Percentiles rank a stretch among this genome's conserved stretches.
These are phyloP conservation scores for Parauchenoglanis punctatus DNA, from an alignment of 2,797 vertebrate species.

Conservation along the genomic window DNA sequence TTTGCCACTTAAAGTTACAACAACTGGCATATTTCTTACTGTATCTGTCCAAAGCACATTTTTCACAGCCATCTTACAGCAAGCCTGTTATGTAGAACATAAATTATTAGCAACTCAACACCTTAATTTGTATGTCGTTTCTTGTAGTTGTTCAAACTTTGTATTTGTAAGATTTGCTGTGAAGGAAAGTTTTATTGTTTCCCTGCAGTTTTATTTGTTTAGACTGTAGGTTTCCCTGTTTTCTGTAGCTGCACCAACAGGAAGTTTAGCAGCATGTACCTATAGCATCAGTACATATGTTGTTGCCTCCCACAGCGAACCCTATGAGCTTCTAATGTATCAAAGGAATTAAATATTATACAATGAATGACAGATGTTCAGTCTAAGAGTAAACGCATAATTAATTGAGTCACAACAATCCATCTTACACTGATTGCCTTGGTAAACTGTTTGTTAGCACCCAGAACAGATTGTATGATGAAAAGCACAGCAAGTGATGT, in stretches of 20 bases:
- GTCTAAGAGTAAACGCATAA: not conserved
- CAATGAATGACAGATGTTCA: not conserved
- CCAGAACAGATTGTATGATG: not conserved
- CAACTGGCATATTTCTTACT: not conserved
- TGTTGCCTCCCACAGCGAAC: not conserved
- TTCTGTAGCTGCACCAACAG: not conserved
- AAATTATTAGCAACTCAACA: not conserved
- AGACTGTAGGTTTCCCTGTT: not conserved
- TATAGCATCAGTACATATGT: not conserved
- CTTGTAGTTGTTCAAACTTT: not conserved
- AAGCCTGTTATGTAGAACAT: not conserved
- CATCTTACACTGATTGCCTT: not conserved
- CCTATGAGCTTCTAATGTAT: not conserved
- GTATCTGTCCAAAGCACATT: not conserved
- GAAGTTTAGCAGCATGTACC: not conserved
- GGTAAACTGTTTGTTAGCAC: not conserved
- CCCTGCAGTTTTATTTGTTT: not conserved
- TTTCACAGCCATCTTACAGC: not conserved
- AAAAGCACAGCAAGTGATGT: slow-evolving; percentile 24
- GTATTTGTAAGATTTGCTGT: not conserved
- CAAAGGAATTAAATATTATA: not conserved
- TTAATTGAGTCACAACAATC: not conserved
- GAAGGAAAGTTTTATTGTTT: not conserved
- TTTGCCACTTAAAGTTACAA: not conserved
- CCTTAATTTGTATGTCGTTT: not conserved